phyloP scores from a whole-genome alignment of 2,888 invertebrate species.

The Capitulum mitella region DNA sequence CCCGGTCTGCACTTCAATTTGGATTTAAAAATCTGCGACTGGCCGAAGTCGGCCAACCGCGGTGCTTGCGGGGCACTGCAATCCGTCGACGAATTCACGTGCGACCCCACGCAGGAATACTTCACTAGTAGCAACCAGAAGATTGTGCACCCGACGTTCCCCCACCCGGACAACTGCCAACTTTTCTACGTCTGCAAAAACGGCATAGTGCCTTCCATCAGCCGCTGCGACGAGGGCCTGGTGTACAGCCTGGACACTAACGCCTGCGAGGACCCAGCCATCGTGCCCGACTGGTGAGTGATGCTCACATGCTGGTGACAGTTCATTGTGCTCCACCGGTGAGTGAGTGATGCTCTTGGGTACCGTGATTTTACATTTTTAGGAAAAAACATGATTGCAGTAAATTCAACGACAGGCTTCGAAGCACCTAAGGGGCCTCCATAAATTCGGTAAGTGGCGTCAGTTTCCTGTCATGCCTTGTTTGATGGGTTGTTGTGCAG shows the following conservation, averaged over 20 bases:
- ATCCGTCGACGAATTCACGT: constrained; percentile 59
- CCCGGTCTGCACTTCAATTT: constrained; percentile 34
- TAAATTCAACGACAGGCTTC: no score
- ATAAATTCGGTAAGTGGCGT: no score
- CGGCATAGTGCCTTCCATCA: constrained; percentile 78
- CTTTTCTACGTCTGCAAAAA: constrained; percentile 86
- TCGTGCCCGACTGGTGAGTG: constrained; percentile 35
- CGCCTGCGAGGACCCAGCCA: constrained; percentile 51
- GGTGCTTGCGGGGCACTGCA: constrained; percentile 27
- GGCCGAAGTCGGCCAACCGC: constrained; percentile 32
- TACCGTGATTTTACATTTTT: no score
- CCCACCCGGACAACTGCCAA: constrained; percentile 74
- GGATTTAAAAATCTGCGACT: constrained; percentile 34
- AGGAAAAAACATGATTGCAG: no score
- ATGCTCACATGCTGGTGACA: no score
- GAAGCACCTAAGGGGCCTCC: no score
- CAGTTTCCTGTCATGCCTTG: no score
- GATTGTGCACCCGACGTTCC: constrained; percentile 74
- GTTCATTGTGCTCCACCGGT: no score
- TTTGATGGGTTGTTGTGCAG: no score
- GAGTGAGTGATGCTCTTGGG: no score
- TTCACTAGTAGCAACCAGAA: constrained; percentile 61
- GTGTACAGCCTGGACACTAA: constrained; percentile 83
- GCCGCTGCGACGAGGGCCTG: constrained; percentile 75
- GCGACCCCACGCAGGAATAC: constrained; percentile 59